Percentiles rank a stretch among this genome's conserved stretches.
Conservation (phyloP, 2,797 vertebrate genomes). For the Pitangus sulphuratus region DNA sequence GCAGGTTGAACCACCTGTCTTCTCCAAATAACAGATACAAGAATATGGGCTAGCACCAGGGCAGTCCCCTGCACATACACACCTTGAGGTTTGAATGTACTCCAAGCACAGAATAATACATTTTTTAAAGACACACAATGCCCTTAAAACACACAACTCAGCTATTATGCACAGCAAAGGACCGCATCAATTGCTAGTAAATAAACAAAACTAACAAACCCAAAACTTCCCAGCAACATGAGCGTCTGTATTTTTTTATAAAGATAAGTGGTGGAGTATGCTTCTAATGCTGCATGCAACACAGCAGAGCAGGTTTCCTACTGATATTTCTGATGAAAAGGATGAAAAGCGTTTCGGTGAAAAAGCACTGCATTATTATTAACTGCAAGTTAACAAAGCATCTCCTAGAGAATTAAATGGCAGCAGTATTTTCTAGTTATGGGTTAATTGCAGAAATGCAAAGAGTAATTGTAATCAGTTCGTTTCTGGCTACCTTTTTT, state of each 20-base stretch:
- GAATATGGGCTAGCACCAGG: rapidly evolving
- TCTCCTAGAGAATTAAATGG: not conserved
- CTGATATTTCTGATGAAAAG: not conserved
- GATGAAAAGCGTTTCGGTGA: not conserved
- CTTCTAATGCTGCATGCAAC: not conserved
- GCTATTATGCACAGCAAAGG: not conserved
- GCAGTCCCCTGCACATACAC: not conserved
- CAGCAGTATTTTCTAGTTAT: not conserved
- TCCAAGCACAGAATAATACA: not conserved
- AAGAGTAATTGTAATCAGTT: not conserved
- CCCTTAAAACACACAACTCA: not conserved
- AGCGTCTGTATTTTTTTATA: not conserved
- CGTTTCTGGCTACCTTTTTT: not conserved
- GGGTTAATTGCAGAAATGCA: not conserved
- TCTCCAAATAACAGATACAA: not conserved
- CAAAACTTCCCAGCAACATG: not conserved
- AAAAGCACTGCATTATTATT: not conserved
- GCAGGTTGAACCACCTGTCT: not conserved
- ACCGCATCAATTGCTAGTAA: not conserved
- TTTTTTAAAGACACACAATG: not conserved
- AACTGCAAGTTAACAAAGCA: not conserved
- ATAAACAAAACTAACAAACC: not conserved
- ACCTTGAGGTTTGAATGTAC: not conserved
- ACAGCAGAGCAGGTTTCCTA: not conserved
- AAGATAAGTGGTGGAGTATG: not conserved